A percentile compares a stretch with the other conserved stretches of the same genome.
phyloP scores from a whole-genome alignment of 2,888 invertebrate genomes.

The Leucophenga montana region DNA sequence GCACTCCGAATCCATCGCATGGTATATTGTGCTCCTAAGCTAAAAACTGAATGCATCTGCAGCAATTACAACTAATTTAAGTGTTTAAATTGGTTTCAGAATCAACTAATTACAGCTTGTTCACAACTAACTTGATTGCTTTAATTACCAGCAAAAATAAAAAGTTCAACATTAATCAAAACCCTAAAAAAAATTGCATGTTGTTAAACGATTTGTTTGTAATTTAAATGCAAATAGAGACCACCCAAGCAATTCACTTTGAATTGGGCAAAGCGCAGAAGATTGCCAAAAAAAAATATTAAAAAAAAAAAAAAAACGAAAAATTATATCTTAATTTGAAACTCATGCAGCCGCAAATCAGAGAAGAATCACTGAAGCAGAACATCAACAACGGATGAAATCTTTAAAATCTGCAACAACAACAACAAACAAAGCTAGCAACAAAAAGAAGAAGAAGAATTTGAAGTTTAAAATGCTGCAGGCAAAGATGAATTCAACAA shows the following conservation, averaged over 20 bases:
- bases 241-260: slow-evolving; percentile 48
- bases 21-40: too few relatives aligned
- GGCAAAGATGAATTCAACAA: neutral
- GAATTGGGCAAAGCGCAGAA: neutral
- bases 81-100: too few relatives aligned
- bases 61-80: too few relatives aligned
- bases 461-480: neutral
- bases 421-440: neutral
- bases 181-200: neutral
- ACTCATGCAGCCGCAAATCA: neutral
- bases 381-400: neutral
- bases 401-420: neutral
- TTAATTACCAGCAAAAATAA: too few relatives aligned
- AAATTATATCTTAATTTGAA: slow-evolving; percentile 27
- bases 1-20: too few relatives aligned
- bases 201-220: slow-evolving; percentile 55
- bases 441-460: slow-evolving; percentile 2
- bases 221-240: slow-evolving; percentile 65
- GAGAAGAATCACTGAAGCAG: slow-evolving; percentile 4
- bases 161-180: too few relatives aligned
- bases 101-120: too few relatives aligned
- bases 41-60: too few relatives aligned
- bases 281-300: neutral
- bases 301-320: neutral
- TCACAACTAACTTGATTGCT: too few relatives aligned